phyloP scores from a whole-genome alignment of 2,888 invertebrate genomes.

The Argynnis bischoffii region DNA sequence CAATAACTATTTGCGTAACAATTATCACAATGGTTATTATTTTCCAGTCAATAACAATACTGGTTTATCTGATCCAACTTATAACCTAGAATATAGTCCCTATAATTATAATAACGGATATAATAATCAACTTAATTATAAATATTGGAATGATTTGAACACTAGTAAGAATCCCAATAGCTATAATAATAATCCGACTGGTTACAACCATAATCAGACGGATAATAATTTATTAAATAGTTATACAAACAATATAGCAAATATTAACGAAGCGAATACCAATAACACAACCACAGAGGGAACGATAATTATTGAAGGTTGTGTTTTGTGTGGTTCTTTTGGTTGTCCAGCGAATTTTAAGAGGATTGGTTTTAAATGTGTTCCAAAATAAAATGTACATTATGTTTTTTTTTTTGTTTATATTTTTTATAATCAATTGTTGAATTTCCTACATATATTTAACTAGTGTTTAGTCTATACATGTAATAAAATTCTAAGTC shows the following conservation, averaged over 20 bases:
- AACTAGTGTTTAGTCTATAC: neutral
- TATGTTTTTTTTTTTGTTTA: neutral
- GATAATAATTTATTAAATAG: neutral
- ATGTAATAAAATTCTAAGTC: too few species aligned
- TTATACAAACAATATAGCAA: neutral
- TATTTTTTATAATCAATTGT: neutral
- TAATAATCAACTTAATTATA: neutral
- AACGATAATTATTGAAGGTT: slow-evolving; percentile 3
- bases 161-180: neutral
- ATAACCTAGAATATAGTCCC: slow-evolving; percentile 12
- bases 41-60: slow-evolving; percentile 3
- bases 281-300: slow-evolving; percentile 3
- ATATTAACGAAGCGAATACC: neutral
- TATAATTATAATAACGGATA: slow-evolving; percentile 4
- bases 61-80: slow-evolving; percentile 19
- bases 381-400: neutral
- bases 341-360: slow-evolving; percentile 23
- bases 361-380: slow-evolving; percentile 11
- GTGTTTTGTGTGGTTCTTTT: slow-evolving; percentile 14
- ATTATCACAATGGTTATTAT: slow-evolving; percentile 11
- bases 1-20: neutral
- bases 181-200: neutral
- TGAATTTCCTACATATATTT: neutral
- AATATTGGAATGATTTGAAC: too few species aligned
- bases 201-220: slow-evolving; percentile 1